These are phyloP conservation scores for Tipula lateralis DNA, from an alignment of 2,888 invertebrate species.

Conservation along the genomic window DNA sequence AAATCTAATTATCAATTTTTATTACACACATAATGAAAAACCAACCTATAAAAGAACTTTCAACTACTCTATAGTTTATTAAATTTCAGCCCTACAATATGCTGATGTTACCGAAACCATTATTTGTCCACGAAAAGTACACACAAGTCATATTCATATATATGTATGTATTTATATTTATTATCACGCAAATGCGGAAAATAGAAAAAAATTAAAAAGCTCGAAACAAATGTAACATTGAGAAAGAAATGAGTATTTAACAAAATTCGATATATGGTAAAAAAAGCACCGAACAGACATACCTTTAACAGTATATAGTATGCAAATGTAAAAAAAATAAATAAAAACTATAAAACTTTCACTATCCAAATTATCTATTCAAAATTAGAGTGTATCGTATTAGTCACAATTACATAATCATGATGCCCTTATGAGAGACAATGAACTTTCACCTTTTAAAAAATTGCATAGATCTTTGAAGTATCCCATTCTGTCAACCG, in stretches of 20 bases:
- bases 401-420: neutral
- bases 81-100: neutral
- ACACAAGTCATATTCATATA: neutral
- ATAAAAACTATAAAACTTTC: neutral
- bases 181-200: constrained; percentile 24
- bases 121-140: neutral
- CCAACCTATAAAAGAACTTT: neutral
- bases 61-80: neutral
- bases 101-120: neutral
- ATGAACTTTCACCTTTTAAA: neutral
- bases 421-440: neutral
- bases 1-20: neutral
- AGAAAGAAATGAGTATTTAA: neutral
- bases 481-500: too few relatives aligned
- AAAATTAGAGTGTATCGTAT: neutral
- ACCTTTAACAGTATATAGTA: too few relatives aligned
- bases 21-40: neutral
- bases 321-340: neutral
- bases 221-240: neutral
- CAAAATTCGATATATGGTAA: neutral
- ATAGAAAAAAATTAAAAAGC: neutral
- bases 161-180: too few relatives aligned
- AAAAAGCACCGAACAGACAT: neutral
- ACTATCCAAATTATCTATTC: neutral
- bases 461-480: too few relatives aligned